Percentiles rank a stretch among this genome's conserved stretches.
Conservation (phyloP, 2,888 invertebrate genomes). For the Flexamia atlantica region DNA sequence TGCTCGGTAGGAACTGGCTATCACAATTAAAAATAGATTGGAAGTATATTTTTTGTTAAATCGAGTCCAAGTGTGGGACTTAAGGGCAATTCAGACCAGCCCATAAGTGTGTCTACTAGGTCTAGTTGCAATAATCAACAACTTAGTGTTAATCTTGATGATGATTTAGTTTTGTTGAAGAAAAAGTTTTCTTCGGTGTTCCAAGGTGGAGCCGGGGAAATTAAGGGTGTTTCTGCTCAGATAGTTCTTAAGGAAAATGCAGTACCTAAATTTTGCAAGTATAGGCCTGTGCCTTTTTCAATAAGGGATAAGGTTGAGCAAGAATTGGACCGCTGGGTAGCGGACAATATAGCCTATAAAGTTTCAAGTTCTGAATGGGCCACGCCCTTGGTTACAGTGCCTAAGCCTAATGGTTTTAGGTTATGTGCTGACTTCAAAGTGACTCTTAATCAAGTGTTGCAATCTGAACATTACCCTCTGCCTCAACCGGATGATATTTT, state of each 20-base stretch:
- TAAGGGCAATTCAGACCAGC: no score
- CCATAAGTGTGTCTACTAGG: no score
- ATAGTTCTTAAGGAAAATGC: not conserved
- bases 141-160: no score
- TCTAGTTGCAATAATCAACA: no score
- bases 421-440: not conserved
- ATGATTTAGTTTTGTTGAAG: not conserved
- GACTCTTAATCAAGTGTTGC: not conserved
- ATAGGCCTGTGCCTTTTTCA: not conserved
- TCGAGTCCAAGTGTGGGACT: no score
- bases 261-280: not conserved
- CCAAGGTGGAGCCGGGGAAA: not conserved
- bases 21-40: no score
- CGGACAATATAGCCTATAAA: not conserved
- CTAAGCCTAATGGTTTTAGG: not conserved
- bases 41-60: no score
- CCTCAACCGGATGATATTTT: not conserved
- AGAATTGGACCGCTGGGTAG: not conserved
- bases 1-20: no score
- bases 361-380: not conserved
- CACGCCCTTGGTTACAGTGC: not conserved
- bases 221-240: not conserved
- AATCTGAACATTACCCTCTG: not conserved
- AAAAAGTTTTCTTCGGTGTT: not conserved
- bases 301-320: not conserved